These are phyloP conservation scores for Lepidurus couesii DNA, from an alignment of 1,140 invertebrate genomes.

Conservation along the genomic window DNA sequence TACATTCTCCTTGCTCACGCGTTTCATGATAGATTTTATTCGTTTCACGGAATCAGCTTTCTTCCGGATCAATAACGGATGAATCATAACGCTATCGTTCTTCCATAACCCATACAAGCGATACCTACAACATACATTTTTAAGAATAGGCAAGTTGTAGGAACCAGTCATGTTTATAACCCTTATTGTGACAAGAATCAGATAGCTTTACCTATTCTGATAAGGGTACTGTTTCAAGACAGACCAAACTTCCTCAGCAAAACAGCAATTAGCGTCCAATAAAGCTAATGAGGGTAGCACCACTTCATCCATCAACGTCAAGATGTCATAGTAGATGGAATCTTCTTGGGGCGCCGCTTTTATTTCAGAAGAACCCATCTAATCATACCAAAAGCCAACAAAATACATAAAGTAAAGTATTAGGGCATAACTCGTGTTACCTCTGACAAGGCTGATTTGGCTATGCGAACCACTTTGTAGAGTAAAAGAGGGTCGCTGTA, in stretches of 20 bases:
- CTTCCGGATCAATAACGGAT: slow-evolving; percentile 74
- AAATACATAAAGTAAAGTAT: neutral
- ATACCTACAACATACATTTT: slow-evolving; percentile 55
- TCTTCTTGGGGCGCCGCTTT: slow-evolving; percentile 41
- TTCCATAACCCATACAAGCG: slow-evolving; percentile 92
- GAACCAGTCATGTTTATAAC: neutral
- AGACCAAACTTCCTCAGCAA: slow-evolving; percentile 93
- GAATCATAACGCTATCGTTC: slow-evolving; percentile 71
- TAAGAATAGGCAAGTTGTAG: slow-evolving; percentile 5
- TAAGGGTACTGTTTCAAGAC: slow-evolving; percentile 89
- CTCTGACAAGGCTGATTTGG: slow-evolving; percentile 49
- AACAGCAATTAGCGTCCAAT: slow-evolving; percentile 87
- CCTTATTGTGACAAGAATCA: neutral
- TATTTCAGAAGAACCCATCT: slow-evolving; percentile 35
- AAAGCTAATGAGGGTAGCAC: slow-evolving; percentile 85
- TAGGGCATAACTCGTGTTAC: slow-evolving; percentile 38
- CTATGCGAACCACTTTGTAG: slow-evolving; percentile 71
- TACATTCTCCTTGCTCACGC: slow-evolving; percentile 96
- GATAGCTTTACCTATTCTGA: slow-evolving; percentile 61
- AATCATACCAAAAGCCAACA: slow-evolving; percentile 7
- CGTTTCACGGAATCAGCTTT: slow-evolving; percentile 80
- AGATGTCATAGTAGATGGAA: slow-evolving; percentile 66
- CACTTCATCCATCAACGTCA: slow-evolving; percentile 77
- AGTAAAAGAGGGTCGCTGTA: slow-evolving; percentile 81
- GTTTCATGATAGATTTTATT: slow-evolving; percentile 94